Evolutionary conservation across 2,888 invertebrate genomes (phyloP).

Genomic region (Hyposoter dolosus): DNA sequence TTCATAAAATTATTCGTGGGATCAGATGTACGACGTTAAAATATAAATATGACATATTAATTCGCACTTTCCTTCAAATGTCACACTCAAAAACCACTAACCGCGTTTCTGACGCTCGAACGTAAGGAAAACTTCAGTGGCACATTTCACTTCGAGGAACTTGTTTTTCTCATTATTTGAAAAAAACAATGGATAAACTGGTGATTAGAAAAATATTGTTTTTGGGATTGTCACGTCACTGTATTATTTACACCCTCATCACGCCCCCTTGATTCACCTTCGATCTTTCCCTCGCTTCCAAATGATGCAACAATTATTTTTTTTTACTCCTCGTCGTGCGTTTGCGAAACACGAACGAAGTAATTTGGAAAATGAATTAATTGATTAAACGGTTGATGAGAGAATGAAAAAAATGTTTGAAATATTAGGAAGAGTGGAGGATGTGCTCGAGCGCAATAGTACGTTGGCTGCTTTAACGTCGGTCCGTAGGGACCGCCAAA

Average conservation of each 20-base stretch:
- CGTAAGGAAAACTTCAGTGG: constrained; percentile 1
- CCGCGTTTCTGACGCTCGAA: constrained; percentile 51
- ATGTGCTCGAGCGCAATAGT: background rate
- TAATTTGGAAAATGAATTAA: background rate
- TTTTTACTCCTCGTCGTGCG: background rate
- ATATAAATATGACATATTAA: constrained; percentile 12
- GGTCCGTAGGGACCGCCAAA: constrained; percentile 48
- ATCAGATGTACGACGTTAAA: constrained; percentile 19
- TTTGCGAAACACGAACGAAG: background rate
- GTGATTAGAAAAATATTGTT: background rate
- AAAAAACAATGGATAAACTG: background rate
- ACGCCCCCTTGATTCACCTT: constrained; percentile 26
- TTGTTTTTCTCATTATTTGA: constrained; percentile 17
- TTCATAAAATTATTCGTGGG: constrained; percentile 34
- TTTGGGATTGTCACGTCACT: background rate
- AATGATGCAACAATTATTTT: background rate
- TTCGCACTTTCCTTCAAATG: constrained; percentile 29
- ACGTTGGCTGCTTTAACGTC: constrained; percentile 30
- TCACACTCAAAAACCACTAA: constrained; percentile 34
- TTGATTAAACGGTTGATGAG: background rate
- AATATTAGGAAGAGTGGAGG: constrained; percentile 31
- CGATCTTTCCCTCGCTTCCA: background rate
- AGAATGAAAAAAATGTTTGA: background rate
- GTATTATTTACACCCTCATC: background rate
- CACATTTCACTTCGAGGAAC: constrained; percentile 10